Evolutionary conservation across 2,888 invertebrate species (phyloP), one percentile per base, ranked within the genome.

Genomic region (Neuroscelio doddi): DNA sequence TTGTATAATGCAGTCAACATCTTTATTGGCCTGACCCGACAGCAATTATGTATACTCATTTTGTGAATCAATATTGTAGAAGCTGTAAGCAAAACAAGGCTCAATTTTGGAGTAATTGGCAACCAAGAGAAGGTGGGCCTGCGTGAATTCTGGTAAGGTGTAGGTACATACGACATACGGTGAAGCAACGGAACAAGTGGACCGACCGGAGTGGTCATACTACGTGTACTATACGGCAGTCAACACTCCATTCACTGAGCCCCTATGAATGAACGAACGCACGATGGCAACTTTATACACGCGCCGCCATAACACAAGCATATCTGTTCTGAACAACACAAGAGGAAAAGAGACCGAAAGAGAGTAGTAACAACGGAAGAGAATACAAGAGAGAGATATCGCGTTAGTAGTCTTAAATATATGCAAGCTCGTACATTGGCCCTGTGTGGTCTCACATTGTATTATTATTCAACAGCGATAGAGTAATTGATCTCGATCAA

Each of bases 221-320:
- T 62, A 61, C 62, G 57, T 57, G 69, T 63, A 69, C 66, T 69
- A 55, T 69, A 73, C 66, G 69, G 66, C 71, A 69, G 68, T 72
- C 73, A 68, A 75, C 69, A 70, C 75, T 74, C 79, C 81, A 81
- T 81, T 81, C 81, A 81, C 77, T 63, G 72, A 73, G 69, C 71
- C 74, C 72, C 78, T 77, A 80, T 83, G 82, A 83, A 83, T 83
- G 83, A 82, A 81, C 73, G 72, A 72, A 74, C 59, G 65, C 70
- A 68, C 68, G 72, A 75, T 72, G 72, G 74, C 70, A 75, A 77
- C 73, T 77, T 76, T 72, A 75, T 76, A 75, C 70, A 62, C 67
- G 69, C 65, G 66, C 45, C 68, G 63, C 59, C 56, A 58, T 68
- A 68, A 61, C 55, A 61, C 52, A 61, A 64, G 58, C 63, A 38